These are phyloP conservation scores for Microtus obscurus DNA, from an alignment of 2,797 vertebrate genomes.

Conservation along the genomic window DNA sequence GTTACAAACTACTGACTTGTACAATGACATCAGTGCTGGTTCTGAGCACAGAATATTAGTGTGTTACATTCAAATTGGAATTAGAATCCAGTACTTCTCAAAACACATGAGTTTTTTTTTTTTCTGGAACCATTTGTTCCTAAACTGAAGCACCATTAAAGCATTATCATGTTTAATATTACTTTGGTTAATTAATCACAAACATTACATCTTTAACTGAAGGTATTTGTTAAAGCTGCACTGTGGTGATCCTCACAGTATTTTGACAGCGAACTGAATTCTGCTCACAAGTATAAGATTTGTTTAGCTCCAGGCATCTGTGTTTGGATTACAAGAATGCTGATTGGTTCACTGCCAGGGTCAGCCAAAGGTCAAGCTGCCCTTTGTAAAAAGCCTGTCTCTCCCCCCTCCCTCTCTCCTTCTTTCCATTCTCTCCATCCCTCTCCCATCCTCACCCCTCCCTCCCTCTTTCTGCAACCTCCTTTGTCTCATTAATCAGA, in stretches of 20 bases:
- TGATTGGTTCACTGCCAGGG: slow-evolving; percentile 97
- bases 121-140: slow-evolving; percentile 70
- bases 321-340: slow-evolving; percentile 96
- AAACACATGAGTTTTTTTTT: slow-evolving; percentile 65
- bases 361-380: slow-evolving; percentile 96
- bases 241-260: slow-evolving; percentile 86
- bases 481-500: slow-evolving; percentile 89
- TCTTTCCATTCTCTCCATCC: slow-evolving; percentile 80
- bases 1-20: slow-evolving; percentile 78
- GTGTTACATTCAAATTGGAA: slow-evolving; percentile 58
- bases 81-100: slow-evolving; percentile 67
- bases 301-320: slow-evolving; percentile 97
- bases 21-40: slow-evolving; percentile 67
- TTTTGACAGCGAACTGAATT: slow-evolving; percentile 91
- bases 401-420: slow-evolving; percentile 54
- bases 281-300: slow-evolving; percentile 92
- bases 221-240: slow-evolving; percentile 84
- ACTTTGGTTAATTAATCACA: slow-evolving; percentile 79
- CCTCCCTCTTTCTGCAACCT: slow-evolving; percentile 84
- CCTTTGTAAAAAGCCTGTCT: slow-evolving; percentile 88
- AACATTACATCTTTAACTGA: slow-evolving; percentile 80
- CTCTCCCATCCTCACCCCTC: slow-evolving; percentile 44
- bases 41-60: slow-evolving; percentile 81
- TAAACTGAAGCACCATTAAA: slow-evolving; percentile 71
- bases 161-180: slow-evolving; percentile 60